Evolutionary conservation across 2,113 vertebrate genomes (phyloP), one percentile per base, ranked within the genome.

Genomic region (Eonycteris spelaea): DNA sequence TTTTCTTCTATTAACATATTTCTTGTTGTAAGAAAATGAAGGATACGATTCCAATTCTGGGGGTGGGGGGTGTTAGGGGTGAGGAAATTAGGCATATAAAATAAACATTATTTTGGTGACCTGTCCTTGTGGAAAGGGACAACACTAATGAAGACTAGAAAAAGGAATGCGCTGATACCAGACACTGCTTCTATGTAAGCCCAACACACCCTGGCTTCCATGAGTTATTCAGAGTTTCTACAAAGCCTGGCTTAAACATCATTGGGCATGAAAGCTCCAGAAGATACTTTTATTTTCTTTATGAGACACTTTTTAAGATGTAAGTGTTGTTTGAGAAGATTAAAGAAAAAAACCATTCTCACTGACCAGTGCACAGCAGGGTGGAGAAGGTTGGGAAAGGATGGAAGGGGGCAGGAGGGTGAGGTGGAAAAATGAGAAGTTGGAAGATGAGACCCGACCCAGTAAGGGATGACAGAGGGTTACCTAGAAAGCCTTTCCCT

Each of bases 11-110:
- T 67, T 84, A 16, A 94, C 51, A 68, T n/a, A 82, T n/a, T 45
- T 8, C 12, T 65, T 95, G 38, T 57, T 93, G 57, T 83, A 75
- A 63, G 78, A 59, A 94, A 97, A 79, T 57, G 21, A 93, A 83
- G 30, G 84, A 13, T 63, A 21, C 7, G 18, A 59, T 68, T 48
- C 74, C 33, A 8, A 43, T 78, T 86, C 61, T 83, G 48, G 85
- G 90, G 63, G 73, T 61, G 70, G 16, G 18, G 67, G 26, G 28
- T 13, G 40, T 24, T 55, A 38, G 73, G 22, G 35, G 26, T 33
- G 48, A 71, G 5, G 48, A 18, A 57, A 73, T 40, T 14, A 19
- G 59, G 67, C 9, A 4, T 22, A 43, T 35, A 59, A 67, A 75
- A 77, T 61, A 45, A 87, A 55, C 77, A 77, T 43, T 28, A 87